These are phyloP conservation scores for Polydesmus complanatus DNA, from an alignment of 2,888 invertebrate genomes.

Conservation along the genomic window DNA sequence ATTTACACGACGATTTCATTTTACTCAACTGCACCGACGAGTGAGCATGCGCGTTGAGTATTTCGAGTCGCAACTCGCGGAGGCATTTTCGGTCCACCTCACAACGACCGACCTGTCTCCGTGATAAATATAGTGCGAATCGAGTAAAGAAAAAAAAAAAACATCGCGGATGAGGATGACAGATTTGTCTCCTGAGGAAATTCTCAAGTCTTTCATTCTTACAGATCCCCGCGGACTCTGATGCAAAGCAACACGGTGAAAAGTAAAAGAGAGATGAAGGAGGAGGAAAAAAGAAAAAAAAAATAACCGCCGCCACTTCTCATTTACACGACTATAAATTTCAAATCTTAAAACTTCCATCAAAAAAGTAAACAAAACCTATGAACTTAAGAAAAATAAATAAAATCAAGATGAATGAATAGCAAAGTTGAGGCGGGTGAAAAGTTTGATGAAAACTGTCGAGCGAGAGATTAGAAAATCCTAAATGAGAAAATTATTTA, in stretches of 20 bases:
- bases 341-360: too few species aligned
- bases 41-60: too few species aligned
- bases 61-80: too few species aligned
- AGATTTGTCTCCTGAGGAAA: not conserved
- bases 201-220: not conserved
- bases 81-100: not conserved
- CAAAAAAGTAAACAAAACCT: too few species aligned
- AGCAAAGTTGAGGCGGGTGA: not conserved
- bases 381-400: too few species aligned
- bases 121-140: not conserved
- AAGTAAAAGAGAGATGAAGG: too few species aligned
- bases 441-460: not conserved
- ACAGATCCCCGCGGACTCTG: not conserved
- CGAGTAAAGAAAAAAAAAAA: not conserved
- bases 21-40: not conserved
- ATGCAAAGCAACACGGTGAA: too few species aligned
- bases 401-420: too few species aligned
- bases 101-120: not conserved
- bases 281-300: too few species aligned
- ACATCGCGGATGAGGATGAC: too few species aligned
- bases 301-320: too few species aligned
- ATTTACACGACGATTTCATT: not conserved
- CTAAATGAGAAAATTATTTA: not conserved
- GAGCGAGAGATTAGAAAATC: not conserved
- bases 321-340: too few species aligned